Evolutionary conservation across 2,113 vertebrate species (phyloP).

Genomic region (Astatoreochromis straeleni): DNA sequence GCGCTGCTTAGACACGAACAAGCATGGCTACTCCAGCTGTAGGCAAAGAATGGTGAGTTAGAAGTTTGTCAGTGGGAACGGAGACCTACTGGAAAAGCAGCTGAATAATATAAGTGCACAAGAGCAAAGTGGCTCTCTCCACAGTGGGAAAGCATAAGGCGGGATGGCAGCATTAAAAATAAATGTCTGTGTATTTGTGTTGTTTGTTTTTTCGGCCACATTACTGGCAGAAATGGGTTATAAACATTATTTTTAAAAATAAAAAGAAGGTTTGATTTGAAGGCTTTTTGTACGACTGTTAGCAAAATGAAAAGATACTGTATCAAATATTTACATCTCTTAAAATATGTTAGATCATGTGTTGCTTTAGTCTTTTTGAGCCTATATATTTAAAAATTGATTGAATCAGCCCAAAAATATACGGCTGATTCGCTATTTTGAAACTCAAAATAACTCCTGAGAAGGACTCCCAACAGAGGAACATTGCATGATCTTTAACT

Average conservation of each 20-base stretch:
- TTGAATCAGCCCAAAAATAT: background rate
- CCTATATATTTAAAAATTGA: background rate
- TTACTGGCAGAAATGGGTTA: background rate
- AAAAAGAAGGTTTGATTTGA: background rate
- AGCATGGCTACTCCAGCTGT: background rate
- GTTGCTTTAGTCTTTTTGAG: background rate
- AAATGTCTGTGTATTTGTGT: background rate
- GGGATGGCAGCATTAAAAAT: background rate
- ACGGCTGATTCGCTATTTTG: fast-evolving
- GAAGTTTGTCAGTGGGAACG: background rate
- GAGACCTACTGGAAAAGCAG: background rate
- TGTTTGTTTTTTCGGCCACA: background rate
- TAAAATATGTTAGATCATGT: background rate
- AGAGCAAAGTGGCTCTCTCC: fast-evolving
- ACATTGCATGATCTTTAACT: background rate
- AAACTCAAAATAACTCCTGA: background rate
- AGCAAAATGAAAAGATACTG: background rate
- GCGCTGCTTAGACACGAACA: background rate
- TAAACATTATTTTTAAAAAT: background rate
- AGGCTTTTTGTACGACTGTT: background rate
- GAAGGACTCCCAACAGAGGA: background rate
- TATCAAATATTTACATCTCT: background rate
- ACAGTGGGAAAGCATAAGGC: background rate
- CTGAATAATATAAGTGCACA: background rate
- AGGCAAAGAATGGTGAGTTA: background rate